Conservation (phyloP, 2,113 vertebrate species). For the Dicrurus megarhynchus region DNA sequence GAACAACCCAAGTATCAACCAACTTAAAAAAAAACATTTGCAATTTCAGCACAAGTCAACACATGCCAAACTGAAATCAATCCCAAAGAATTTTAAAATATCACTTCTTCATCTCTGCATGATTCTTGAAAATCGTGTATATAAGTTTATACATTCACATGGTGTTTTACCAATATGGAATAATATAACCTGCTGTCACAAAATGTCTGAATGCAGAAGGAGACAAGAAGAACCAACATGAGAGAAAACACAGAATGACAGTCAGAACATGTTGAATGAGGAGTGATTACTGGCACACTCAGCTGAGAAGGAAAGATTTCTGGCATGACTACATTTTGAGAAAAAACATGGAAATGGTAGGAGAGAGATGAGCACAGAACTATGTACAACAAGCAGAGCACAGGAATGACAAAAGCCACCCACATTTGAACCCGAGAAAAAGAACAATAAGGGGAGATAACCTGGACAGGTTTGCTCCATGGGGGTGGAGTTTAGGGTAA, state of each 20-base stretch:
- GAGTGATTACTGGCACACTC: conserved; percentile 30
- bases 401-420: neutral
- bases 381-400: neutral
- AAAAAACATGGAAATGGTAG: neutral
- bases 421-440: neutral
- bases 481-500: neutral
- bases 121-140: conserved; percentile 1
- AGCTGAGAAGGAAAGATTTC: neutral
- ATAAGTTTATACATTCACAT: neutral
- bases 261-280: conserved; percentile 39
- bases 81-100: neutral
- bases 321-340: neutral
- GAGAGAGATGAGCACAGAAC: neutral
- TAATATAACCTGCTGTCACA: conserved; percentile 28
- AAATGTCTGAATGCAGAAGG: neutral
- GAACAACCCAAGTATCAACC: neutral
- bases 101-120: neutral
- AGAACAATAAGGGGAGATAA: neutral
- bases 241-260: conserved; percentile 35
- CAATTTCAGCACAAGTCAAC: conserved; percentile 23
- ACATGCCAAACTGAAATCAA: conserved; percentile 13
- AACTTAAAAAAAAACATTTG: neutral
- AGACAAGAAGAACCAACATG: neutral
- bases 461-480: neutral
- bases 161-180: conserved; percentile 50